Base-by-base conservation (phyloP, 2,113 vertebrate genomes). In the Periophthalmus modestus region DNA sequence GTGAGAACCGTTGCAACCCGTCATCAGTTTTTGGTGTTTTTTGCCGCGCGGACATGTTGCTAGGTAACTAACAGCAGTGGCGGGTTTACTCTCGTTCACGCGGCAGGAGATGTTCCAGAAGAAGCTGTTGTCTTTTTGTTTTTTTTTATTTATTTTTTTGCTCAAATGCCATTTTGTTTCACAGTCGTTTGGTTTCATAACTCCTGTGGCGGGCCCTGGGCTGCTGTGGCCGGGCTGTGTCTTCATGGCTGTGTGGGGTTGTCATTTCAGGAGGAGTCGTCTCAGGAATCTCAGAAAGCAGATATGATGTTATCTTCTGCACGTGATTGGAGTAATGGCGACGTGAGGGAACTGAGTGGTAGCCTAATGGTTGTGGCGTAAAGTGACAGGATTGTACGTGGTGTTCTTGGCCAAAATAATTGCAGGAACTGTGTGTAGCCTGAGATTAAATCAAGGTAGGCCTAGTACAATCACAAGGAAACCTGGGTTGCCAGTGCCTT, bases 21-120 rank as follows among this genome's bases (percentile, higher is more conserved):
- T 7, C 52, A 21, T 55, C n/a, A 55, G 2, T 62, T 62, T 55
- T 57, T 82, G 10, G n/a, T 55, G 52, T 19, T 87, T 75, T 82
- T 88, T 79, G 84, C 75, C 78, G 75, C 86, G 88, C 89, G 74
- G 87, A 80, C 82, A 91, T 88, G 90, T 93, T 93, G 91, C 91
- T 92, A 92, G 92, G 91, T 87, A 92, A 92, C 90, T 86, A 87
- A 87, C 84, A 62, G 59, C 59, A 19, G 57, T 65, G 84, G 39
- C 72, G 63, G 88, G 89, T 92, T 91, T 90, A 91, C 85, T 90
- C 68, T 73, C 82, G 92, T 88, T 90, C 88, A 89, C 7, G 15
- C 78, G 63, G 57, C n/a, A 6, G 16, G 69, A 74, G 66, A 76
- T 75, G 73, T 28, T 55, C 36, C 34, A 19, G 10, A 43, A 39